A percentile compares a stretch with the other conserved stretches of the same genome.
phyloP scores from a whole-genome alignment of 2,888 invertebrate species.

The Athalia cordata region DNA sequence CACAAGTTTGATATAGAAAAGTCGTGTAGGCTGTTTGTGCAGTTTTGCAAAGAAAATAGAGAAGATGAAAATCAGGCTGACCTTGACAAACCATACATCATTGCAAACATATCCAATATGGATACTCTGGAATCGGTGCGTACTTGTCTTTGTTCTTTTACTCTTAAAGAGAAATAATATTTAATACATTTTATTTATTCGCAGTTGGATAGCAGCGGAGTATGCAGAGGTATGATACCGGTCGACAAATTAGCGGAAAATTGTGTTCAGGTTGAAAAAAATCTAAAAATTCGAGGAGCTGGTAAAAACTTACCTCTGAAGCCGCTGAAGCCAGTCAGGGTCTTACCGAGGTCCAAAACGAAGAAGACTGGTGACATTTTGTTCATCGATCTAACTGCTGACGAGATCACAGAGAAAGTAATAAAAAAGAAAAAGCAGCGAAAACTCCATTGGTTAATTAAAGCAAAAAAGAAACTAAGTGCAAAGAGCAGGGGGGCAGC shows the following conservation, averaged over 20 bases:
- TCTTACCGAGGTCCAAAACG: slow-evolving; percentile 38
- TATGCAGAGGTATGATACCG: slow-evolving; percentile 34
- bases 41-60: slow-evolving; percentile 55
- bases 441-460: slow-evolving; percentile 62
- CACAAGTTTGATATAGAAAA: slow-evolving; percentile 65
- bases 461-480: slow-evolving; percentile 55
- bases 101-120: not conserved
- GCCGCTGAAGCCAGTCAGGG: slow-evolving; percentile 10
- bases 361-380: slow-evolving; percentile 63
- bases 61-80: slow-evolving; percentile 41
- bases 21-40: slow-evolving; percentile 64
- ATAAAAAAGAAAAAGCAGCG: slow-evolving; percentile 59
- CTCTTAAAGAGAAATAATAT: slow-evolving; percentile 20
- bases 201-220: slow-evolving; percentile 38
- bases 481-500: slow-evolving; percentile 38
- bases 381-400: slow-evolving; percentile 67
- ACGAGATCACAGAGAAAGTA: slow-evolving; percentile 59
- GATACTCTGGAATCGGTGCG: slow-evolving; percentile 37
- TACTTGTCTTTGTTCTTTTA: not conserved
- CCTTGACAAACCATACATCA: slow-evolving; percentile 8
- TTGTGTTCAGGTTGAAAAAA: too few species aligned
- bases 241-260: slow-evolving; percentile 27
- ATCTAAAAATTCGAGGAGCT: not conserved
- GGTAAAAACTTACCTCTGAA: slow-evolving; percentile 13
- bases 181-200: slow-evolving; percentile 34